Evolutionary conservation across 2,888 invertebrate genomes (phyloP).

Genomic region (Zonitis immaculata): DNA sequence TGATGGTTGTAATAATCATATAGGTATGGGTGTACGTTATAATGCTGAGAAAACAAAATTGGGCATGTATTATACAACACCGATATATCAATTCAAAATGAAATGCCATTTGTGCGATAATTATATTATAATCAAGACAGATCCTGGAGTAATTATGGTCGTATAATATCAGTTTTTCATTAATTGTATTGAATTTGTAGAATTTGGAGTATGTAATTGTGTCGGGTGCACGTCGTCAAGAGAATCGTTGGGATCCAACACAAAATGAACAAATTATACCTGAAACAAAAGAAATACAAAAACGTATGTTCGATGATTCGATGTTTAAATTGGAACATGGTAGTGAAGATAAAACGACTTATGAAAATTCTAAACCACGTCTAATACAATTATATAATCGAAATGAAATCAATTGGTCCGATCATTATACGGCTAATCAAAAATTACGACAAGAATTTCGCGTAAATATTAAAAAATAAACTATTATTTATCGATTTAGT

Average conservation of each 20-base stretch:
- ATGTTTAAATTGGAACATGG: slow-evolving; percentile 98
- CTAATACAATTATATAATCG: slow-evolving; percentile 72
- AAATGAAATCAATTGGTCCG: slow-evolving; percentile 80
- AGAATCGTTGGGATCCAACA: slow-evolving; percentile 96
- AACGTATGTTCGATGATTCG: slow-evolving; percentile 87
- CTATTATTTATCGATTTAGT: too few species aligned
- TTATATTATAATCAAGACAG: slow-evolving; percentile 96
- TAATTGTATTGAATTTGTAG: slow-evolving; percentile 51
- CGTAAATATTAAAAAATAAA: slow-evolving; percentile 50
- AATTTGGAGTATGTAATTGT: slow-evolving; percentile 96
- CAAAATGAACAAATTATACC: slow-evolving; percentile 92
- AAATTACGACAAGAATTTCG: slow-evolving; percentile 79
- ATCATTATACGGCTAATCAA: slow-evolving; percentile 90
- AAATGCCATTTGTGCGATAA: slow-evolving; percentile 98
- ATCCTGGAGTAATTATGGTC: slow-evolving; percentile 94
- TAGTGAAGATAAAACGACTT: slow-evolving; percentile 68
- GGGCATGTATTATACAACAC: slow-evolving; percentile 98
- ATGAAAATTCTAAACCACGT: slow-evolving; percentile 66
- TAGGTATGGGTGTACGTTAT: slow-evolving; percentile 99
- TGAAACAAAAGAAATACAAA: slow-evolving; percentile 86
- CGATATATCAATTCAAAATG: slow-evolving; percentile 97
- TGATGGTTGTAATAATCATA: slow-evolving; percentile 95
- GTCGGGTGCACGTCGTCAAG: slow-evolving; percentile 92
- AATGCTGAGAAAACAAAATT: slow-evolving; percentile 90
- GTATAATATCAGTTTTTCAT: background rate